These are phyloP conservation scores for Ploceus nigricollis DNA, from an alignment of 2,113 vertebrate genomes.

Conservation along the genomic window DNA sequence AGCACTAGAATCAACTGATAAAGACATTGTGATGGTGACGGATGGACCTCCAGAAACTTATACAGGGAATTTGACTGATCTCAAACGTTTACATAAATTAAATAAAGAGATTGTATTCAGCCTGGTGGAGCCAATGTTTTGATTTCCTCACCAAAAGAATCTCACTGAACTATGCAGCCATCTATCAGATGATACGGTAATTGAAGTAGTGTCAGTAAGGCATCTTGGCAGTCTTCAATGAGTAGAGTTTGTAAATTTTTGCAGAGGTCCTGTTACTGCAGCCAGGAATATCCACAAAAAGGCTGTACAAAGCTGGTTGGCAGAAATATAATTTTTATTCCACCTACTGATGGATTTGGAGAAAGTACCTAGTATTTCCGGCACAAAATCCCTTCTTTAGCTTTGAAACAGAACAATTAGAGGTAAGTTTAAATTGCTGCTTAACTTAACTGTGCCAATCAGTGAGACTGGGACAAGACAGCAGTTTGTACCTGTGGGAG, in stretches of 20 bases:
- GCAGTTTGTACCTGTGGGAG: not conserved
- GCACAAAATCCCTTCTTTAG: not conserved
- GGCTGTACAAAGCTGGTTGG: not conserved
- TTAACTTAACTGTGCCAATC: not conserved
- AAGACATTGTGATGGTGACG: conserved; percentile 41
- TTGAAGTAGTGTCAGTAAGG: conserved; percentile 6
- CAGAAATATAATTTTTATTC: not conserved
- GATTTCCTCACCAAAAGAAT: not conserved
- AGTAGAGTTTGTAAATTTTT: not conserved
- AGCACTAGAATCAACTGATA: conserved; percentile 50
- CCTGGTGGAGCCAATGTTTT: not conserved
- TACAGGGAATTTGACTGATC: conserved; percentile 36
- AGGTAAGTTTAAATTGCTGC: not conserved
- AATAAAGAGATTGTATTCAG: not conserved
- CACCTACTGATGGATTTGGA: not conserved
- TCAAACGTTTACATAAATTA: conserved; percentile 30
- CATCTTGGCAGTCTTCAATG: not conserved
- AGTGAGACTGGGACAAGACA: not conserved
- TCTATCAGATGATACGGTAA: conserved; percentile 29
- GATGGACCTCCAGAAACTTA: conserved; percentile 29
- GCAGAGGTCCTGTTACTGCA: not conserved
- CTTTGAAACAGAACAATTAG: not conserved
- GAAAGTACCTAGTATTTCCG: not conserved
- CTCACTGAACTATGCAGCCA: not conserved
- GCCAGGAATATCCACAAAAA: not conserved